Base-by-base conservation (phyloP, 1,140 invertebrate genomes). In the Holotrichia oblita region DNA sequence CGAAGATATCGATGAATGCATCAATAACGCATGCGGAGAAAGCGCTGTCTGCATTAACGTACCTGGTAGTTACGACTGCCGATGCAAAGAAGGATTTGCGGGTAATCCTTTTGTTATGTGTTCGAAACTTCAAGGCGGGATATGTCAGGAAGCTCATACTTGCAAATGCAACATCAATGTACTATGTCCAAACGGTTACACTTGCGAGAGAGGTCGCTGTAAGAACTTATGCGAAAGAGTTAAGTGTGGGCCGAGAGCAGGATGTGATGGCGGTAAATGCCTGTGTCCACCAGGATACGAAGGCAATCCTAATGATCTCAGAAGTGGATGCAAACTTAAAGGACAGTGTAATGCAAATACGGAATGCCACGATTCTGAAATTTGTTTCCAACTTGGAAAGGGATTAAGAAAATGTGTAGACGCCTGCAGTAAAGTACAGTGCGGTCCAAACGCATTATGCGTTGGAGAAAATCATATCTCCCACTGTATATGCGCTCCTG, bases 21-120 rank as follows among this genome's bases (percentile, higher is more conserved):
- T 88, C 59, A 91, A 90, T 77, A 93, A 93, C 83, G 93, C 94
- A 3, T 97, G 96, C 86, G 96, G 95, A 20, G 89, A 91, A 79
- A 95, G 96, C 85, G 95, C 96, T 0, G 92, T 94, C 22, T 98
- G 96, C 83, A 93, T 97, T 59, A 97, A 98, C 83, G 95, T 94
- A 0, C 90, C 93, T 6, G 96, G 96, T 64, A 93, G 93, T 81
- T 97, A 93, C 83, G 95, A 96, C 84, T 98, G 96, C 86, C 90
- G 93, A 2, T 98, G 96, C 83, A 91, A 93, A 81, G 93, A 93
- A 77, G 92, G 92, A 59, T 94, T 92, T 85, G 91, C 92, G 75
- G 96, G 96, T 61, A 96, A 97, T 90, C 95, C 96, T 0, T 97
- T 96, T 83, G 89, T 92, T 77, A 91, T 92, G 79, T 97, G 95